phyloP scores from a whole-genome alignment of 2,797 vertebrate genomes.

The Sebastes hubbsi region DNA sequence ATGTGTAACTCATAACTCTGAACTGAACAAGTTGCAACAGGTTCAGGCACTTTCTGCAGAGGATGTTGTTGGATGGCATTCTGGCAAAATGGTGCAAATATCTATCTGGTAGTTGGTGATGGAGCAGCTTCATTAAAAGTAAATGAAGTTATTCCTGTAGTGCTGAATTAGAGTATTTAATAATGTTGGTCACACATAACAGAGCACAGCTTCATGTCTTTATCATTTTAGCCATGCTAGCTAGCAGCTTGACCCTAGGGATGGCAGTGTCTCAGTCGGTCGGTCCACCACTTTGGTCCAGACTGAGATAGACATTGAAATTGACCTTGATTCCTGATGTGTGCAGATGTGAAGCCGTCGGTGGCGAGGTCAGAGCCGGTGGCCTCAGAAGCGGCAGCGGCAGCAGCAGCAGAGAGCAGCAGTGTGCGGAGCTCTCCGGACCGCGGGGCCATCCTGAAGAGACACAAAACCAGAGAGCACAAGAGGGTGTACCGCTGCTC shows the following conservation, averaged over 20 bases:
- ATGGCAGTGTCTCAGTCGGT: too few species aligned
- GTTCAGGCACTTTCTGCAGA: background rate
- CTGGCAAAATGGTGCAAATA: background rate
- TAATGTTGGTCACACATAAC: too few species aligned
- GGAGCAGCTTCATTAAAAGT: too few species aligned
- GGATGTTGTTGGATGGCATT: background rate
- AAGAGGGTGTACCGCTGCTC: slow-evolving; percentile 93
- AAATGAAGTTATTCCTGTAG: too few species aligned
- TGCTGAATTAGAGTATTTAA: too few species aligned
- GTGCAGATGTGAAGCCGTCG: slow-evolving; percentile 58
- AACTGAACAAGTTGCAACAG: background rate
- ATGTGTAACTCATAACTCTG: background rate
- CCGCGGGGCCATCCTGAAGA: slow-evolving; percentile 48
- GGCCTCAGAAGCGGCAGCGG: slow-evolving; percentile 14
- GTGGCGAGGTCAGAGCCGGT: slow-evolving; percentile 10
- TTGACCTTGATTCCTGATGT: background rate
- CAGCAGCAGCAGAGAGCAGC: slow-evolving; percentile 33
- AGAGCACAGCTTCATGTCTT: too few species aligned
- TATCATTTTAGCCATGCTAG: too few species aligned
- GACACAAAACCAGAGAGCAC: slow-evolving; percentile 87
- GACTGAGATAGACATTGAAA: too few species aligned
- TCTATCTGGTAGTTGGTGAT: background rate
- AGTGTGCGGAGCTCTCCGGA: slow-evolving; percentile 42
- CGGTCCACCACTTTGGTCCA: too few species aligned
- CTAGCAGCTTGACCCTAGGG: too few species aligned